A percentile compares a stretch with the other conserved stretches of the same genome.
Conservation (phyloP, 2,888 invertebrate species). For the Xanthia icteritia region DNA sequence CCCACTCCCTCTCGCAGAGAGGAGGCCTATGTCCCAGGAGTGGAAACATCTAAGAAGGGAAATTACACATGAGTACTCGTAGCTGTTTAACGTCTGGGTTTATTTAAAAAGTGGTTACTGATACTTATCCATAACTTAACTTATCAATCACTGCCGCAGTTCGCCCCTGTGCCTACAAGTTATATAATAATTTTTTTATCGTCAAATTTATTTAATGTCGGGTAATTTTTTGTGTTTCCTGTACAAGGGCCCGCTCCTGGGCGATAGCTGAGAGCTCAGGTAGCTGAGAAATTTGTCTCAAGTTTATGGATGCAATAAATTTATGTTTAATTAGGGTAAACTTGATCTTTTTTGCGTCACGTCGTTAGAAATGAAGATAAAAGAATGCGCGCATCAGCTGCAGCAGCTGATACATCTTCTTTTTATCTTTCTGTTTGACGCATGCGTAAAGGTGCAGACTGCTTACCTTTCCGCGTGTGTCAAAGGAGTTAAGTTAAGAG, state of each 20-base stretch:
- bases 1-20: no score
- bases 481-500: no score
- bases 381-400: not conserved
- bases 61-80: not conserved
- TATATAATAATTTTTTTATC: constrained; percentile 63
- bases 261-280: constrained; percentile 33
- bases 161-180: constrained; percentile 63
- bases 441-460: not conserved
- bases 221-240: constrained; percentile 71
- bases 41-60: not conserved
- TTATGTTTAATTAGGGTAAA: constrained; percentile 25
- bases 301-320: constrained; percentile 24
- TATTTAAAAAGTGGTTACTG: not conserved
- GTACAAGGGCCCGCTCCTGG: constrained; percentile 23
- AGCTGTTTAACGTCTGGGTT: not conserved
- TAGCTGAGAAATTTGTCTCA: constrained; percentile 32
- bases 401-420: not conserved
- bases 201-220: constrained; percentile 65
- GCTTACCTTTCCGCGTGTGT: not conserved
- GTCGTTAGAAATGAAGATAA: no score
- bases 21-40: no score
- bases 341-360: not conserved
- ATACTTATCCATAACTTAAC: not conserved
- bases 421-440: not conserved
- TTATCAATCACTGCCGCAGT: constrained; percentile 25